Percentiles rank a stretch among this genome's conserved stretches.
Evolutionary conservation across 2,888 invertebrate genomes (phyloP).

Genomic region (Drosophila multiciliata): DNA sequence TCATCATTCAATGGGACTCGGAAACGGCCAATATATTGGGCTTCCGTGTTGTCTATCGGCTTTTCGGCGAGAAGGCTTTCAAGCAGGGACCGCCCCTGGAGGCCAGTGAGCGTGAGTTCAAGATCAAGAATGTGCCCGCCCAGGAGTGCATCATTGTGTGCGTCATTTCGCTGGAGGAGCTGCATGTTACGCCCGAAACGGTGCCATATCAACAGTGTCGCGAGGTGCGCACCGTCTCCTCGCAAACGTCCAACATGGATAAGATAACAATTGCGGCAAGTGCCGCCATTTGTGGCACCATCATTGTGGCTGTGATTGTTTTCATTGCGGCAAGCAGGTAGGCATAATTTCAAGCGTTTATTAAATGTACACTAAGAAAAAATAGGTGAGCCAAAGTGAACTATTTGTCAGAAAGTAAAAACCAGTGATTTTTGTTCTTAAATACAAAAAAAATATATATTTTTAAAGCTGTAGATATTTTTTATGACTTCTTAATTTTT

Average conservation of each 20-base stretch:
- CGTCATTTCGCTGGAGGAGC: slow-evolving; percentile 95
- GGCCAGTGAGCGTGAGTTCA: slow-evolving; percentile 95
- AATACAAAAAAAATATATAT: too few relatives aligned
- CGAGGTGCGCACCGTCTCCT: slow-evolving; percentile 93
- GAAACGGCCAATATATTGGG: slow-evolving; percentile 94
- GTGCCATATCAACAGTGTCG: slow-evolving; percentile 94
- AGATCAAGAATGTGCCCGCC: slow-evolving; percentile 95
- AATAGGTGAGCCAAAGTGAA: not conserved
- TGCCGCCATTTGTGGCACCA: slow-evolving; percentile 96
- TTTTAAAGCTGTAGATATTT: too few relatives aligned
- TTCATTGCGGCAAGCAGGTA: slow-evolving; percentile 93
- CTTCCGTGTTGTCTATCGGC: slow-evolving; percentile 94
- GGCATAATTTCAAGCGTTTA: slow-evolving; percentile 27
- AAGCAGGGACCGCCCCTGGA: slow-evolving; percentile 96
- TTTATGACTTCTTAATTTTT: too few relatives aligned
- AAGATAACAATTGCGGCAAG: slow-evolving; percentile 97
- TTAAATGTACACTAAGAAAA: not conserved
- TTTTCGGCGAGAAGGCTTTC: slow-evolving; percentile 95
- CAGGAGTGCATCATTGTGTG: slow-evolving; percentile 98
- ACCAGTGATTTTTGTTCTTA: too few relatives aligned
- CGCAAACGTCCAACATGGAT: slow-evolving; percentile 95
- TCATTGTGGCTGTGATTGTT: slow-evolving; percentile 94
- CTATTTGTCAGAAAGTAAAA: not conserved
- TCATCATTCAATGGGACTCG: slow-evolving; percentile 96
- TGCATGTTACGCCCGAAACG: slow-evolving; percentile 93